These are phyloP conservation scores for Suillia variegata DNA, from an alignment of 2,888 invertebrate species.

Conservation along the genomic window DNA sequence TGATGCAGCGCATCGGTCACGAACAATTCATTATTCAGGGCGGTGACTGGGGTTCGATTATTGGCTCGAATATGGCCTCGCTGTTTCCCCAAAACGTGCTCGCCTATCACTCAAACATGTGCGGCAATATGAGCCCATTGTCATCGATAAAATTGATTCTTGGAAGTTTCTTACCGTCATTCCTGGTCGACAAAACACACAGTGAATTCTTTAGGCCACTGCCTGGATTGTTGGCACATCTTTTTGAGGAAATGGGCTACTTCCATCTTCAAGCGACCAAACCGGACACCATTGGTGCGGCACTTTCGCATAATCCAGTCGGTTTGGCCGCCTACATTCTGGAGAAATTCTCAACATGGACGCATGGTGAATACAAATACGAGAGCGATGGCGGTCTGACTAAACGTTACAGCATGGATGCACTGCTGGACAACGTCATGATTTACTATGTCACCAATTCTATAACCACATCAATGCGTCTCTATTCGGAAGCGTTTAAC, in stretches of 20 bases:
- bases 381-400: slow-evolving; percentile 71
- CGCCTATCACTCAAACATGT: slow-evolving; percentile 71
- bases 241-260: slow-evolving; percentile 65
- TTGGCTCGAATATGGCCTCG: slow-evolving; percentile 67
- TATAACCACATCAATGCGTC: slow-evolving; percentile 72
- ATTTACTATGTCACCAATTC: slow-evolving; percentile 78
- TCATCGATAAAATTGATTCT: slow-evolving; percentile 58
- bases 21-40: slow-evolving; percentile 72
- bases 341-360: slow-evolving; percentile 83
- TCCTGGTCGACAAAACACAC: slow-evolving; percentile 65
- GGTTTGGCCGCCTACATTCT: slow-evolving; percentile 88
- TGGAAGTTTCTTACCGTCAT: slow-evolving; percentile 65
- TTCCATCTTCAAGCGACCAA: slow-evolving; percentile 84
- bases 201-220: slow-evolving; percentile 62
- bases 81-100: slow-evolving; percentile 68
- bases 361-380: slow-evolving; percentile 63
- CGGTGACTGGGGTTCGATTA: slow-evolving; percentile 81
- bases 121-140: slow-evolving; percentile 52
- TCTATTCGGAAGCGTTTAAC: slow-evolving; percentile 69
- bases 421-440: slow-evolving; percentile 75
- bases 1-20: slow-evolving; percentile 73
- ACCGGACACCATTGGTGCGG: slow-evolving; percentile 82
- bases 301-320: slow-evolving; percentile 65
- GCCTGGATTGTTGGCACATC: slow-evolving; percentile 29
- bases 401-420: slow-evolving; percentile 64